A percentile compares a stretch with the other conserved stretches of the same genome.
Conservation (phyloP, 1,140 invertebrate genomes). For the Maniola jurtina region DNA sequence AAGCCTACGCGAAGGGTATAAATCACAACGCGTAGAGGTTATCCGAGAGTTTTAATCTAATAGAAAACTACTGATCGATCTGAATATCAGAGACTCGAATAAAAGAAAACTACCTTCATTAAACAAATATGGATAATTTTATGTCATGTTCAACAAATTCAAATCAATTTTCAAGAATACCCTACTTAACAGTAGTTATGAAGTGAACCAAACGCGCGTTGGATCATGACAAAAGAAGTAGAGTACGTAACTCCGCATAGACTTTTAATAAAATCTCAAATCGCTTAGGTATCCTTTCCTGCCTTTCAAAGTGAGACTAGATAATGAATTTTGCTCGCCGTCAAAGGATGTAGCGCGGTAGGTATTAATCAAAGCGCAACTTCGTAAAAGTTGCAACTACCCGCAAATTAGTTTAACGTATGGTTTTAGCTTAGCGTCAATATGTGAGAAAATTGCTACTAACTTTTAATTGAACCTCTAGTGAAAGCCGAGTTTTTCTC, state of each 20-base stretch:
- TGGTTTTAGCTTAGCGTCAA: background rate
- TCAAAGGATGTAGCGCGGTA: conserved; percentile 1
- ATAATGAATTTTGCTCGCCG: conserved; percentile 13
- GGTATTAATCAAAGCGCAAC: conserved; percentile 6
- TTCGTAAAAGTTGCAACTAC: conserved; percentile 3
- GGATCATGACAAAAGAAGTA: background rate
- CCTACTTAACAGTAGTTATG: no score
- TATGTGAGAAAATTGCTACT: background rate
- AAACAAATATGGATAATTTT: no score
- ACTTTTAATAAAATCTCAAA: conserved; percentile 1
- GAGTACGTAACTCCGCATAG: background rate
- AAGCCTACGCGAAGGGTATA: no score
- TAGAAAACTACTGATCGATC: no score
- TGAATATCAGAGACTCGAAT: no score
- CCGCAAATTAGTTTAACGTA: conserved; percentile 11
- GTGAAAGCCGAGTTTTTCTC: no score
- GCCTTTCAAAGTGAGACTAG: background rate
- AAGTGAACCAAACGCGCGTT: no score
- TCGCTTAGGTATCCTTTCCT: background rate
- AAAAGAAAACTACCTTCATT: no score
- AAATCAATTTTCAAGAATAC: no score
- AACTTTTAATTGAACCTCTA: background rate
- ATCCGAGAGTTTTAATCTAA: no score
- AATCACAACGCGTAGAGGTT: no score
- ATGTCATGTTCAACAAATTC: no score